Evolutionary conservation across 2,888 invertebrate genomes (phyloP).

Genomic region (Tetragonisca angustula): DNA sequence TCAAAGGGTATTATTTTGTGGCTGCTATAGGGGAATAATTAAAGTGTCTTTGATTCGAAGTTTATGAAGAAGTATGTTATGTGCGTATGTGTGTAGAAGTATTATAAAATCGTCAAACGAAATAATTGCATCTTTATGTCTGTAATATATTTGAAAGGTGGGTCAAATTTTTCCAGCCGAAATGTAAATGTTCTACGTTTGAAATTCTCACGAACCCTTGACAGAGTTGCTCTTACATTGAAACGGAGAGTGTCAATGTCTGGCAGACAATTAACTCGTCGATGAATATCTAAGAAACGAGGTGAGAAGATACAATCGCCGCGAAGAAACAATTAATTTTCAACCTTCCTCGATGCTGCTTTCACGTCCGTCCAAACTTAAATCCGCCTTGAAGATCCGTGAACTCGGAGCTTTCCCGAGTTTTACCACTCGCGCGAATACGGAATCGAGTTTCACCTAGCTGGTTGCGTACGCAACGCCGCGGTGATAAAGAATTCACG

Average conservation of each 20-base stretch:
- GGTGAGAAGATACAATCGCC: background rate
- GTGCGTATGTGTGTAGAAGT: background rate
- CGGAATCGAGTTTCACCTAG: background rate
- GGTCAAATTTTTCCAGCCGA: too few species aligned
- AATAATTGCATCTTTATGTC: too few species aligned
- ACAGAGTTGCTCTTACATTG: background rate
- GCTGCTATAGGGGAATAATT: background rate
- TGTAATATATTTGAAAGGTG: too few species aligned
- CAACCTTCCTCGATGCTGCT: too few species aligned
- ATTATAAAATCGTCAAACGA: background rate
- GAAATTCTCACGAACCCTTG: too few species aligned
- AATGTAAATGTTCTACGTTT: too few species aligned
- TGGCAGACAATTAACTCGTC: too few species aligned
- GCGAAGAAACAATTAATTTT: background rate
- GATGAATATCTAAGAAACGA: background rate
- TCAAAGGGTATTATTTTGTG: background rate
- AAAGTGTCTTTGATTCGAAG: background rate
- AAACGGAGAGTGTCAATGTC: too few species aligned
- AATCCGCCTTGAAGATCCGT: background rate
- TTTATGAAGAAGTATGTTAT: background rate
- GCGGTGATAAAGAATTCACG: constrained; percentile 28
- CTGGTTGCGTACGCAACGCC: constrained; percentile 3
- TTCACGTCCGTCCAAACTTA: background rate
- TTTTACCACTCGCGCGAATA: background rate
- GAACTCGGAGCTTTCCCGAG: background rate